Evolutionary conservation across 2,113 vertebrate genomes (phyloP).

Genomic region (Chlorodrepanis virens): DNA sequence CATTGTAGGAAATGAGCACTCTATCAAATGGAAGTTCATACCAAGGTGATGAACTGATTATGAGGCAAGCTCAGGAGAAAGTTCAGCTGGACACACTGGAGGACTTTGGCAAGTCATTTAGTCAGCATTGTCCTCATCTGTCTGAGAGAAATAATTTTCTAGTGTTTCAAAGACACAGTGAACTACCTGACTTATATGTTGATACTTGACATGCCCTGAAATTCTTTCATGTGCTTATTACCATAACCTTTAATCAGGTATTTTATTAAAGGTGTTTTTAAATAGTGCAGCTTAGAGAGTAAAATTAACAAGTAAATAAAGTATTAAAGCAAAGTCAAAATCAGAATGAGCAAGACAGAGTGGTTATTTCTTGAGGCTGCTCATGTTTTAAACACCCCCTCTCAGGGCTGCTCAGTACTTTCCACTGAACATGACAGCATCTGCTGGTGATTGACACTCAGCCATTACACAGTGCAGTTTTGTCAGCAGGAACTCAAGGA

Average conservation of each 20-base stretch:
- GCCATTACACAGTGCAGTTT: conserved; percentile 30
- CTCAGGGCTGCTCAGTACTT: background rate
- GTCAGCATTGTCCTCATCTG: background rate
- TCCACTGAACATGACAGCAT: accelerated
- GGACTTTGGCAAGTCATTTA: background rate
- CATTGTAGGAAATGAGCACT: background rate
- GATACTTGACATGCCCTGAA: background rate
- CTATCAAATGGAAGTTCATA: background rate
- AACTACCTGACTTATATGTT: background rate
- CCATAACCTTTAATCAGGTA: background rate
- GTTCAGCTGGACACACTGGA: background rate
- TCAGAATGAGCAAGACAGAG: background rate
- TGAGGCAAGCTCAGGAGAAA: background rate
- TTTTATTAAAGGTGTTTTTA: background rate
- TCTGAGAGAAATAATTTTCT: background rate
- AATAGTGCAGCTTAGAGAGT: background rate
- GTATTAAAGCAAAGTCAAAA: background rate
- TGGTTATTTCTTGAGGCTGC: background rate
- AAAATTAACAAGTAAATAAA: background rate
- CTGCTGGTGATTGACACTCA: conserved; percentile 38
- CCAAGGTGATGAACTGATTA: background rate
- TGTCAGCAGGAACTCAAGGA: conserved; percentile 46
- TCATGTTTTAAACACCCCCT: background rate
- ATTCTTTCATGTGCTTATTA: background rate
- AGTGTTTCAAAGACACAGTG: background rate